phyloP scores from a whole-genome alignment of 2,888 invertebrate species.

The Drosophila limbata region DNA sequence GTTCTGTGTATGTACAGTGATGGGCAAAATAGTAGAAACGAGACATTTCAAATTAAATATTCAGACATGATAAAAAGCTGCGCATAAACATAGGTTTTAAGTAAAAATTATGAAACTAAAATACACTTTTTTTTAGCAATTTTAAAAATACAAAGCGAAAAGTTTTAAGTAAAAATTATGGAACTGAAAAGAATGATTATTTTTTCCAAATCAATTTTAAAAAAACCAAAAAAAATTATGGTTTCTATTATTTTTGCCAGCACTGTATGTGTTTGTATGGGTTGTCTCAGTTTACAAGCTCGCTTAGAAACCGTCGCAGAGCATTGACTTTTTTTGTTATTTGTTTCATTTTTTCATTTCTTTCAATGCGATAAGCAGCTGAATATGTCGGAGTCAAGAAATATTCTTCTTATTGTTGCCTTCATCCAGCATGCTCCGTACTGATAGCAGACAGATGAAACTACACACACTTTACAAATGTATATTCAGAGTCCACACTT shows the following conservation, averaged over 20 bases:
- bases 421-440: slow-evolving; percentile 17
- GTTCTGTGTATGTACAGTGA: slow-evolving; percentile 35
- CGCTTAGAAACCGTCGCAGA: slow-evolving; percentile 66
- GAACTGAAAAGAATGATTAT: too few species aligned
- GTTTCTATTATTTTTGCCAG: too few species aligned
- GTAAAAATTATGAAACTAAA: too few species aligned
- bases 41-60: too few species aligned
- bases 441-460: slow-evolving; percentile 36
- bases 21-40: too few species aligned
- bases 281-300: slow-evolving; percentile 63
- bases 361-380: slow-evolving; percentile 47
- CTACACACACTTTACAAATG: slow-evolving; percentile 6
- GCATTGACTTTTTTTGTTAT: slow-evolving; percentile 50
- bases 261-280: slow-evolving; percentile 13
- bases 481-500: slow-evolving; percentile 16
- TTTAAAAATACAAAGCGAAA: too few species aligned
- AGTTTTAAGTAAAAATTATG: too few species aligned
- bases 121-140: too few species aligned
- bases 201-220: too few species aligned
- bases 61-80: too few species aligned
- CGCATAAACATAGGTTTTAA: too few species aligned
- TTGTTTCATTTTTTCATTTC: slow-evolving; percentile 11
- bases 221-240: too few species aligned
- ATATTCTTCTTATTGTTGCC: slow-evolving; percentile 8
- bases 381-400: slow-evolving; percentile 18